These are phyloP conservation scores for Dasypus novemcinctus DNA, from an alignment of 2,113 vertebrate species.

Conservation along the genomic window DNA sequence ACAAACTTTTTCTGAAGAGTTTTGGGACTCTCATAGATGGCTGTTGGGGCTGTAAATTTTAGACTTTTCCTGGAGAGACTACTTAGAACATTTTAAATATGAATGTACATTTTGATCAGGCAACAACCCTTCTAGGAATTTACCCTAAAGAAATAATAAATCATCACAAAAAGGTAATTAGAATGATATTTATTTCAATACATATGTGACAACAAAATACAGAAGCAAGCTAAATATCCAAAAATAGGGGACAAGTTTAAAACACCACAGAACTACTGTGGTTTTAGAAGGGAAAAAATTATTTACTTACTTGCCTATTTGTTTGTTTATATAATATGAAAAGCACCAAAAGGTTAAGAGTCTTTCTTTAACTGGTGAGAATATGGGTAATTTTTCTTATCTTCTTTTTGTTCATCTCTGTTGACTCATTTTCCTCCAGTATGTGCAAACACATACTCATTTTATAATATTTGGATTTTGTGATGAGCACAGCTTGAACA, in stretches of 20 bases:
- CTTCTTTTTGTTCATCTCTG: background rate
- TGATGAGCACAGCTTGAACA: background rate
- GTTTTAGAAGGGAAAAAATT: too few species aligned
- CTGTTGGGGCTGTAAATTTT: background rate
- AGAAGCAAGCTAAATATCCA: background rate
- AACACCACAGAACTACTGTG: background rate
- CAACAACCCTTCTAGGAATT: background rate
- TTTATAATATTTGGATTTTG: background rate
- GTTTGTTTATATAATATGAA: background rate
- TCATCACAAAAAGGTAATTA: background rate
- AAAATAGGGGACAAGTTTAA: background rate
- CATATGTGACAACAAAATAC: background rate
- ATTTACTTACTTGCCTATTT: background rate
- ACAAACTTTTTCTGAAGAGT: background rate
- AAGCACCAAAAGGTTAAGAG: background rate
- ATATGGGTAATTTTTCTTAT: background rate
- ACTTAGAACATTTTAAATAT: background rate
- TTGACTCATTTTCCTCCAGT: background rate
- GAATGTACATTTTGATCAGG: background rate
- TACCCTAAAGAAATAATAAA: background rate
- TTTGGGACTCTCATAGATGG: background rate
- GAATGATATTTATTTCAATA: background rate
- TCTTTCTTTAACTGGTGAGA: background rate
- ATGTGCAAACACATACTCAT: background rate
- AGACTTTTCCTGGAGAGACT: background rate